phyloP scores from a whole-genome alignment of 2,888 invertebrate genomes.

The Mimumesa dahlbomi region DNA sequence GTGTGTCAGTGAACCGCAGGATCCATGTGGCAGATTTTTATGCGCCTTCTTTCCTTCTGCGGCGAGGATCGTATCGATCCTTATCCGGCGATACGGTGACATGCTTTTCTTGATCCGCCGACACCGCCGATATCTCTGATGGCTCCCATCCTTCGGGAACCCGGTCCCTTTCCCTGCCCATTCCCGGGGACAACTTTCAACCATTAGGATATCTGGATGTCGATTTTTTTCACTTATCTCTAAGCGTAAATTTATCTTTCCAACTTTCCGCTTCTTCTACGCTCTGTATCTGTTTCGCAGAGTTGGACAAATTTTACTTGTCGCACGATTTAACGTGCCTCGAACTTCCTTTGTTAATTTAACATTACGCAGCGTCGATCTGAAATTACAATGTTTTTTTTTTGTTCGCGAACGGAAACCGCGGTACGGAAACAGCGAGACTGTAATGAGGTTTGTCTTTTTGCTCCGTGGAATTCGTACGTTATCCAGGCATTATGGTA shows the following conservation, averaged over 20 bases:
- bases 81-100: constrained; percentile 76
- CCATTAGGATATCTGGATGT: constrained; percentile 68
- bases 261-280: not conserved
- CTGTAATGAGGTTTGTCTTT: too few species aligned
- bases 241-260: not conserved
- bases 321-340: too few species aligned
- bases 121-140: constrained; percentile 49
- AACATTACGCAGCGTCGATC: too few species aligned
- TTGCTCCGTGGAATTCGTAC: too few species aligned
- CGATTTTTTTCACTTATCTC: constrained; percentile 66
- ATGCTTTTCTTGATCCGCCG: constrained; percentile 78
- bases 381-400: too few species aligned
- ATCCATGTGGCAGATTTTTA: constrained; percentile 25
- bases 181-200: not conserved
- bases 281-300: too few species aligned
- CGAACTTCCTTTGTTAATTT: too few species aligned
- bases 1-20: constrained; percentile 38
- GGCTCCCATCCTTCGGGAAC: constrained; percentile 10
- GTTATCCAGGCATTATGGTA: too few species aligned
- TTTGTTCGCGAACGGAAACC: too few species aligned
- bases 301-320: too few species aligned
- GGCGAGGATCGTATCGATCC: constrained; percentile 61
- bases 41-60: constrained; percentile 18
- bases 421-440: too few species aligned
- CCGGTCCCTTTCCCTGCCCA: constrained; percentile 9